These are phyloP conservation scores for Andrena bucephala DNA, from an alignment of 2,888 invertebrate species.

Conservation along the genomic window DNA sequence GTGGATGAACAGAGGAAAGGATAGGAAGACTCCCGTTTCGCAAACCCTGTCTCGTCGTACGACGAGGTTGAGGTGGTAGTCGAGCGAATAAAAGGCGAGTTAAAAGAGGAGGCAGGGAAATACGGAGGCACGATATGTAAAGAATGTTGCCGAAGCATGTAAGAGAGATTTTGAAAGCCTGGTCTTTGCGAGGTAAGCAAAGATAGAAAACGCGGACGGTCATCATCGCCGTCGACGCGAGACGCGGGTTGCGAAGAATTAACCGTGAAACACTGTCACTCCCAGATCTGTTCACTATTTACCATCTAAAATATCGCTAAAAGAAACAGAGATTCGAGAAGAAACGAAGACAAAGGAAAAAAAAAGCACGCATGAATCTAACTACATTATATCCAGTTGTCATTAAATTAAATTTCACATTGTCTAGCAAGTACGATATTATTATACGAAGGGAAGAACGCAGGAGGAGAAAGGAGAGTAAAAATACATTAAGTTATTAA, in stretches of 20 bases:
- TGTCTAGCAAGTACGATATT: slow-evolving; percentile 83
- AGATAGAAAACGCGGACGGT: background rate
- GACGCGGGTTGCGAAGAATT: slow-evolving; percentile 67
- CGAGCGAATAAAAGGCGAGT: slow-evolving; percentile 6
- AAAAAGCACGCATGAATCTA: slow-evolving; percentile 77
- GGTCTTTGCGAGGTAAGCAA: slow-evolving; percentile 14
- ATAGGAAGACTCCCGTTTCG: slow-evolving; percentile 62
- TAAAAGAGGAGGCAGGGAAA: background rate
- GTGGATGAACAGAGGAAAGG: slow-evolving; percentile 67
- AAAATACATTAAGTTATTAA: slow-evolving; percentile 81
- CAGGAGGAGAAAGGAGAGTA: slow-evolving; percentile 82
- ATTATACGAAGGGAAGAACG: slow-evolving; percentile 81
- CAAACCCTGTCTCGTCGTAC: slow-evolving; percentile 68
- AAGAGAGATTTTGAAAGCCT: background rate
- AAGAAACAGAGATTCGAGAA: slow-evolving; percentile 66
- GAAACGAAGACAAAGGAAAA: slow-evolving; percentile 65
- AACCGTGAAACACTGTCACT: slow-evolving; percentile 60
- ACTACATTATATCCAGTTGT: slow-evolving; percentile 81
- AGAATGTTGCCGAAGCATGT: background rate
- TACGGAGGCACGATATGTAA: background rate
- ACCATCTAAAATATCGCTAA: slow-evolving; percentile 67
- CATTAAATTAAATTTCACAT: slow-evolving; percentile 83
- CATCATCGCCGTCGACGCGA: slow-evolving; percentile 49
- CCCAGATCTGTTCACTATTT: slow-evolving; percentile 70
- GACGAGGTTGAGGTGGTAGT: slow-evolving; percentile 11